These are phyloP conservation scores for Ectemnius lituratus DNA, from an alignment of 2,888 invertebrate species.

Conservation along the genomic window DNA sequence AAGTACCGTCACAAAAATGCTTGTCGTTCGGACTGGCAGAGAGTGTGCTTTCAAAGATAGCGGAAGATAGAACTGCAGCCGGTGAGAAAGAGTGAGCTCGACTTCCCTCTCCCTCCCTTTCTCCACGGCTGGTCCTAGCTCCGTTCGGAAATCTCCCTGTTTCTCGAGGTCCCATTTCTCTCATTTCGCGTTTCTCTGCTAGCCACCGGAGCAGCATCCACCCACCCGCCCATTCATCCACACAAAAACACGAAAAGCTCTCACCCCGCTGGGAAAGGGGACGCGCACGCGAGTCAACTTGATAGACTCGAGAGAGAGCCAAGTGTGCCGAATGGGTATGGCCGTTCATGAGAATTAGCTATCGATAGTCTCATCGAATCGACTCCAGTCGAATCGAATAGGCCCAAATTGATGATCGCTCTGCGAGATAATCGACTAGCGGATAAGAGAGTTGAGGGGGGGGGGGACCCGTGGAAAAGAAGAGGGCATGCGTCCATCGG, in stretches of 20 bases:
- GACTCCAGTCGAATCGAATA: background rate
- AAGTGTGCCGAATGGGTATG: conserved; percentile 20
- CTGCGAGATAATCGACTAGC: too few relatives aligned
- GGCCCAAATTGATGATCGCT: conserved; percentile 21
- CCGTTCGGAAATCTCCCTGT: conserved; percentile 27
- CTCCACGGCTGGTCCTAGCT: conserved; percentile 1
- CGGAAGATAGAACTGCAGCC: conserved; percentile 15
- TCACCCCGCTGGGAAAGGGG: conserved; percentile 37
- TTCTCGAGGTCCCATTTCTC: conserved; percentile 21
- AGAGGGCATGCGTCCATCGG: too few relatives aligned
- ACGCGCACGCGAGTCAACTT: conserved; percentile 35
- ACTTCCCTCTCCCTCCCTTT: too few relatives aligned
- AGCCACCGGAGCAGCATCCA: conserved; percentile 57
- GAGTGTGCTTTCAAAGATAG: conserved; percentile 4
- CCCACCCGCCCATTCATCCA: conserved; percentile 64
- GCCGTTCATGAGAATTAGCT: conserved; percentile 19
- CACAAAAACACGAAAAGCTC: conserved; percentile 63
- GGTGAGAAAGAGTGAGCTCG: conserved; percentile 11
- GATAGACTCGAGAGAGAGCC: conserved; percentile 25
- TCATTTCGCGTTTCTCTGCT: conserved; percentile 6
- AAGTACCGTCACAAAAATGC: conserved; percentile 51
- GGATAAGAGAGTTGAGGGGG: background rate
- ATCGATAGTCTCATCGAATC: conserved; percentile 20
- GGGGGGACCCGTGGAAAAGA: too few relatives aligned
- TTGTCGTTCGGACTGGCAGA: conserved; percentile 21